Conservation (phyloP, 2,797 vertebrate genomes). For the Dendrocincla fuliginosa region DNA sequence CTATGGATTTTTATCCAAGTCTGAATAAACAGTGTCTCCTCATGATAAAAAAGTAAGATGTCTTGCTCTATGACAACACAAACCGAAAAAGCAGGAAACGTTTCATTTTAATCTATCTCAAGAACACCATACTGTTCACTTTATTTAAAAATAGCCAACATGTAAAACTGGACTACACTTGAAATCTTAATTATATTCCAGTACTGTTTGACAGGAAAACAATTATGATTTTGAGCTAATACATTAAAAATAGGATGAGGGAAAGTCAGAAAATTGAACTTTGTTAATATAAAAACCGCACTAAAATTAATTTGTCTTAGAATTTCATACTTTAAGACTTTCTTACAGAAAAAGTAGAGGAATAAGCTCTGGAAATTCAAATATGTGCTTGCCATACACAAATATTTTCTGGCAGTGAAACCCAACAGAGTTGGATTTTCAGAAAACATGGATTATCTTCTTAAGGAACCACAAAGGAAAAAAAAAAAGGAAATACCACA, state of each 20-base stretch:
- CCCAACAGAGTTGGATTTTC: rapidly evolving
- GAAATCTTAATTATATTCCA: not conserved
- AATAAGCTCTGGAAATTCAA: not conserved
- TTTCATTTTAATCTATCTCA: not conserved
- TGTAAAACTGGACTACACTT: not conserved
- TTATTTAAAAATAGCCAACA: not conserved
- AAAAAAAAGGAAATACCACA: not conserved
- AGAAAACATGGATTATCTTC: not conserved
- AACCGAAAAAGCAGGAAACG: not conserved
- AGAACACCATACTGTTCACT: not conserved
- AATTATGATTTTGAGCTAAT: not conserved
- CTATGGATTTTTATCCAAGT: not conserved
- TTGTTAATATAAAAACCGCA: not conserved
- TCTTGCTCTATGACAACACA: not conserved
- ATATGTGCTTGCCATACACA: not conserved
- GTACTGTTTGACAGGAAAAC: not conserved
- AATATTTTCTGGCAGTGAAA: not conserved
- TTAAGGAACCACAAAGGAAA: not conserved
- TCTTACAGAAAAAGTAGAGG: not conserved
- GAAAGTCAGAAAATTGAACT: not conserved
- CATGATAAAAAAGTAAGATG: not conserved
- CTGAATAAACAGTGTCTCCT: not conserved
- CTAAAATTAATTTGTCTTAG: not conserved
- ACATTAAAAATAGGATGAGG: not conserved
- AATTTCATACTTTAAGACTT: not conserved